Conservation (phyloP, 1,140 invertebrate species). For the Pteromalus puparum region DNA sequence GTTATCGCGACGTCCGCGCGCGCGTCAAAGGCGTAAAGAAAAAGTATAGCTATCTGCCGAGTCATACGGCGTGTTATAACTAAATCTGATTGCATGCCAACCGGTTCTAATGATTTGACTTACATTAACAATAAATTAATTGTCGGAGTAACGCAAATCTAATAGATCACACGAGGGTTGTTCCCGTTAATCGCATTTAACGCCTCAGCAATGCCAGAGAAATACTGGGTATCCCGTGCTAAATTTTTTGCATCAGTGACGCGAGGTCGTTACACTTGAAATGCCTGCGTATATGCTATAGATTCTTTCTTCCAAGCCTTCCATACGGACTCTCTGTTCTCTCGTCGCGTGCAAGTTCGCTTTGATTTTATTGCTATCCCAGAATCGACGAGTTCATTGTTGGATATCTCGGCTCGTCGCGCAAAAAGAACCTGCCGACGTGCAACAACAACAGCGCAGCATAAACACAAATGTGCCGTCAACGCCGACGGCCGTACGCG, state of each 20-base stretch:
- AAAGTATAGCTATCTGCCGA: background rate
- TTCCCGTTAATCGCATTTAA: too few species aligned
- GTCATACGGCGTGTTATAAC: background rate
- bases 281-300: background rate
- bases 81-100: too few species aligned
- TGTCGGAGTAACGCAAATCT: too few species aligned
- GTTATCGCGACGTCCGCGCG: background rate
- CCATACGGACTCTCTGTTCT: background rate
- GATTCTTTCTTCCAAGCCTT: background rate
- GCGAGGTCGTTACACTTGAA: constrained; percentile 40
- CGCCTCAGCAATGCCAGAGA: too few species aligned
- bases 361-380: constrained; percentile 28
- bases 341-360: background rate
- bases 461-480: background rate
- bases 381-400: constrained; percentile 48
- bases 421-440: background rate
- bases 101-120: too few species aligned
- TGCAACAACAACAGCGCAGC: background rate
- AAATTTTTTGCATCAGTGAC: too few species aligned
- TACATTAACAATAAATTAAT: too few species aligned
- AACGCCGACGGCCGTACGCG: background rate
- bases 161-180: too few species aligned
- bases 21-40: background rate
- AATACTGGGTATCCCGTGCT: too few species aligned
- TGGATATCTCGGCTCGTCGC: background rate